Evolutionary conservation across 2,113 vertebrate genomes (phyloP).

Genomic region (Sciurus niger): DNA sequence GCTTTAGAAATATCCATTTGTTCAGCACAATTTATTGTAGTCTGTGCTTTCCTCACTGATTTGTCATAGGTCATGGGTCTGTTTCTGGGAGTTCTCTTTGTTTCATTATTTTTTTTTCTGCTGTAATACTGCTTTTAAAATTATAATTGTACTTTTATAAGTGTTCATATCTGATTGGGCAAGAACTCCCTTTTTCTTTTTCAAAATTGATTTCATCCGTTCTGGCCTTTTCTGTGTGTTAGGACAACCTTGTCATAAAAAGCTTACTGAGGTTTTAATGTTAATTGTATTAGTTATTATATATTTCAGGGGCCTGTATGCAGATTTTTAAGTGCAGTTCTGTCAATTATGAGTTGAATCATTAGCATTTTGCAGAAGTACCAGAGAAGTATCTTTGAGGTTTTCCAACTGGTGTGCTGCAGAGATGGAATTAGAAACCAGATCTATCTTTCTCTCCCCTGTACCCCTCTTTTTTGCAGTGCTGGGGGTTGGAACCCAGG

Average conservation of each 20-base stretch:
- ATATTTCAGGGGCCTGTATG: not conserved
- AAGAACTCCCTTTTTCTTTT: not conserved
- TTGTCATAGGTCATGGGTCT: not conserved
- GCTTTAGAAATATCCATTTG: not conserved
- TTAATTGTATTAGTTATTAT: not conserved
- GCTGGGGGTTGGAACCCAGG: too few species aligned
- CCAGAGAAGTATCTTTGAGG: too few species aligned
- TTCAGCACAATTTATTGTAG: not conserved
- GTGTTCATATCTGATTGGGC: not conserved
- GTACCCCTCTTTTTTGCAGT: too few species aligned
- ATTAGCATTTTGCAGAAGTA: not conserved
- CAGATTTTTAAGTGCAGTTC: not conserved
- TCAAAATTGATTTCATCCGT: not conserved
- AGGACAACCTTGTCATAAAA: not conserved
- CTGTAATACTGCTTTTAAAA: not conserved
- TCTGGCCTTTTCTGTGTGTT: not conserved
- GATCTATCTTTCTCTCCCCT: too few species aligned
- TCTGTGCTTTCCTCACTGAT: not conserved
- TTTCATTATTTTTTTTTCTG: not conserved
- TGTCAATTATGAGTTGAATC: not conserved
- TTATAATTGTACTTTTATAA: constrained; percentile 7
- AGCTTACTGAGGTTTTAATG: not conserved
- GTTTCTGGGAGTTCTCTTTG: constrained; percentile 26
- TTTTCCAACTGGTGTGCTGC: not conserved
- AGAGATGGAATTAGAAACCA: not conserved